These are phyloP conservation scores for Melanotaenia duboulayi DNA, from an alignment of 2,113 vertebrate genomes.

Conservation along the genomic window DNA sequence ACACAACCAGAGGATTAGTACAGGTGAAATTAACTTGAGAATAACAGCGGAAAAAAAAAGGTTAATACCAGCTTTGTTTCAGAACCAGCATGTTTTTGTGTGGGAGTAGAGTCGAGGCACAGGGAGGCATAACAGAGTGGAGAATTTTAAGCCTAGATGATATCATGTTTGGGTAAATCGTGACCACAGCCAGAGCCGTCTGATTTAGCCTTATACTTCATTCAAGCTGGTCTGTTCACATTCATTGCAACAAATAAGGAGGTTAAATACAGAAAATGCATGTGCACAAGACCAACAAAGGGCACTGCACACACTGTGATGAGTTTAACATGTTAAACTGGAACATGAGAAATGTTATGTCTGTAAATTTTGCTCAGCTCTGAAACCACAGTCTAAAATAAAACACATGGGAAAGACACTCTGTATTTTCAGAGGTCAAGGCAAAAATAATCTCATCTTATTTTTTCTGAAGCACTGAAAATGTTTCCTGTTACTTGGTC, in stretches of 20 bases:
- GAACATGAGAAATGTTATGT: slow-evolving; percentile 43
- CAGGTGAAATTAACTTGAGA: slow-evolving; percentile 20
- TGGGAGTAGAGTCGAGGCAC: slow-evolving; percentile 57
- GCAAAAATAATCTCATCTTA: slow-evolving; percentile 56
- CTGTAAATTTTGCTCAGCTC: slow-evolving; percentile 34
- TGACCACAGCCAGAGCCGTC: slow-evolving; percentile 56
- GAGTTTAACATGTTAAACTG: slow-evolving; percentile 27
- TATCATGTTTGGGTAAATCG: slow-evolving; percentile 22
- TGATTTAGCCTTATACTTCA: slow-evolving; percentile 50
- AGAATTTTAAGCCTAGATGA: slow-evolving; percentile 44
- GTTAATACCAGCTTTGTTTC: slow-evolving; percentile 32
- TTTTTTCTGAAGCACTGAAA: slow-evolving; percentile 45
- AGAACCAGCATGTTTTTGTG: slow-evolving; percentile 48
- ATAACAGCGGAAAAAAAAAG: slow-evolving; percentile 9
- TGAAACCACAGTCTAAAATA: slow-evolving; percentile 29
- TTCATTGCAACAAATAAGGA: slow-evolving; percentile 35
- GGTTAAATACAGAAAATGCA: slow-evolving; percentile 45
- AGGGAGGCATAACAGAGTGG: slow-evolving; percentile 45
- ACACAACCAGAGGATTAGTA: slow-evolving; percentile 11
- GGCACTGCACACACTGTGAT: slow-evolving; percentile 46
- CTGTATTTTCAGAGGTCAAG: slow-evolving; percentile 51
- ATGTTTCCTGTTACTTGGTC: slow-evolving; percentile 38
- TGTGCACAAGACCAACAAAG: slow-evolving; percentile 47
- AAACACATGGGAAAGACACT: slow-evolving; percentile 42
- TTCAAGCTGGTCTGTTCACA: slow-evolving; percentile 57